phyloP scores from a whole-genome alignment of 2,797 vertebrate species.

The Neopelma chrysocephalum region DNA sequence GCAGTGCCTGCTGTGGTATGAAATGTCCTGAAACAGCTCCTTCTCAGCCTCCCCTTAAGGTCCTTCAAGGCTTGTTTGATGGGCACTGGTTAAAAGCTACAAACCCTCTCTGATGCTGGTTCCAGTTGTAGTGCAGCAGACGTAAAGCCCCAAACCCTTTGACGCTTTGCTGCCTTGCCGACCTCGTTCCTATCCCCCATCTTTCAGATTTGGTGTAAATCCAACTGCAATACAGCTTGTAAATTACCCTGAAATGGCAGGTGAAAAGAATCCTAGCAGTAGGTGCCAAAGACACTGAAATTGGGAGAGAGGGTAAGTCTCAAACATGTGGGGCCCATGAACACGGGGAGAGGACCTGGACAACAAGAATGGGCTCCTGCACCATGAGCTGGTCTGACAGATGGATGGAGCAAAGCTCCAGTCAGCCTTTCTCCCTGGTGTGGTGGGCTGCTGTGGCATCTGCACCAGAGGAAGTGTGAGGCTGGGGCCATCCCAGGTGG shows the following conservation, averaged over 20 bases:
- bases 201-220: background rate
- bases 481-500: background rate
- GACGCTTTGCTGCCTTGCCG: background rate
- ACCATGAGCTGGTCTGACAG: rapidly evolving
- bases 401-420: background rate
- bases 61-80: background rate
- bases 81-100: background rate
- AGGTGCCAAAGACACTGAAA: background rate
- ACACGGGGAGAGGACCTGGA: background rate
- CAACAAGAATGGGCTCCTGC: rapidly evolving
- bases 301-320: background rate
- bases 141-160: background rate
- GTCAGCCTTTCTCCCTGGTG: rapidly evolving
- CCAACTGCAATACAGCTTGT: background rate
- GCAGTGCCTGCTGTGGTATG: background rate
- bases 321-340: background rate
- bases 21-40: background rate
- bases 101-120: background rate
- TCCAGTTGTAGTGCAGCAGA: background rate
- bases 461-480: too few species aligned
- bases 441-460: background rate
- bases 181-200: background rate
- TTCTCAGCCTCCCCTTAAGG: background rate
- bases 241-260: background rate
- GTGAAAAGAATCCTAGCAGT: background rate